A percentile compares a stretch with the other conserved stretches of the same genome.
phyloP scores from a whole-genome alignment of 2,113 vertebrate species.

The Bubo bubo region DNA sequence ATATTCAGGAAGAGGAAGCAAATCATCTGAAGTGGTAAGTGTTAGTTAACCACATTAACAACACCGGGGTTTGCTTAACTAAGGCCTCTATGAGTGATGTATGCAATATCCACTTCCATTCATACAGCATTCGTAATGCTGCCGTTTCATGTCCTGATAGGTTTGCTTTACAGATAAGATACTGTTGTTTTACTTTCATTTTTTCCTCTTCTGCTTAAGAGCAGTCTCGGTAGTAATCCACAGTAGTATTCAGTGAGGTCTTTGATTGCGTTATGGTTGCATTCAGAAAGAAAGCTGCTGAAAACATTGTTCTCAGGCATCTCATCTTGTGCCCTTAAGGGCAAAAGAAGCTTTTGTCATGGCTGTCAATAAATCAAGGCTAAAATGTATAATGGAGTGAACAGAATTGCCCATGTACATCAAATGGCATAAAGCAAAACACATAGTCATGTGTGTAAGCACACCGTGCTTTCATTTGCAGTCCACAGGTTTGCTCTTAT shows the following conservation, averaged over 20 bases:
- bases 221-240: background rate
- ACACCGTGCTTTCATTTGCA: background rate
- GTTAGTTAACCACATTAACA: background rate
- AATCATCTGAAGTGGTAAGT: slow-evolving; percentile 84
- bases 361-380: background rate
- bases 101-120: background rate
- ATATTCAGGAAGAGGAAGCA: slow-evolving; percentile 74
- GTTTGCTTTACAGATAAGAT: background rate
- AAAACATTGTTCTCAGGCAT: background rate
- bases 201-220: background rate
- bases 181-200: background rate
- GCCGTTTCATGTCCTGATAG: background rate
- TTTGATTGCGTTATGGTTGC: background rate
- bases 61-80: background rate
- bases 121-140: background rate
- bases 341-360: background rate
- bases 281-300: background rate
- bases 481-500: background rate
- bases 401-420: background rate
- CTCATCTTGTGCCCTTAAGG: background rate
- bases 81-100: background rate
- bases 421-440: background rate
- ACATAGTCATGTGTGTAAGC: background rate
- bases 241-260: background rate
- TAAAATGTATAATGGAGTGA: background rate